phyloP scores from a whole-genome alignment of 2,113 vertebrate species.

The Protobothrops flavoviridis region DNA sequence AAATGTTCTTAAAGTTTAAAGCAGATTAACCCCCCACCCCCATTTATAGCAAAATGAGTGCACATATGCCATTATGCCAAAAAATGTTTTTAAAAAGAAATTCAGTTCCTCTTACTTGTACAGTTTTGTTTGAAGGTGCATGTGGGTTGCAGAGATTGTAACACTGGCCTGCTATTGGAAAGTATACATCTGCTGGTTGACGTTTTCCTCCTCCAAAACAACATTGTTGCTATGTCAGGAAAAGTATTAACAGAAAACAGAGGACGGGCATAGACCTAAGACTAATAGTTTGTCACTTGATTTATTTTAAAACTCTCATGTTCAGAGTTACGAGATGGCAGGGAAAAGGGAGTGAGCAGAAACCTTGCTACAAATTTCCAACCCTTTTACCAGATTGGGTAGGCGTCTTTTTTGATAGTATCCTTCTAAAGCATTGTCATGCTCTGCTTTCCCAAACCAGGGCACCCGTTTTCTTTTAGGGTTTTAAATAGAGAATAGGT shows the following conservation, averaged over 20 bases:
- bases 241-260: not conserved
- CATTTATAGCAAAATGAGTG: not conserved
- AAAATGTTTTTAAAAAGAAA: not conserved
- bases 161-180: not conserved
- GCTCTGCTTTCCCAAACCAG: not conserved
- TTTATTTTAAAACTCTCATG: not conserved
- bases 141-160: not conserved
- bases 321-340: not conserved
- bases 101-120: not conserved
- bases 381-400: not conserved
- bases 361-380: not conserved
- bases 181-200: not conserved
- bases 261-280: not conserved
- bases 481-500: not conserved
- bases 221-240: not conserved
- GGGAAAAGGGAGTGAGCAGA: not conserved
- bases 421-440: not conserved
- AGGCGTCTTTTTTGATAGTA: not conserved
- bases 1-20: not conserved
- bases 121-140: not conserved
- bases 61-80: not conserved
- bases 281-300: not conserved
- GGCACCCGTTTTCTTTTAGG: not conserved
- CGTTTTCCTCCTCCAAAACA: not conserved
- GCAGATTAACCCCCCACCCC: too few species aligned